Base-by-base conservation (phyloP, 2,888 invertebrate species). In the Rotaria macrura region DNA sequence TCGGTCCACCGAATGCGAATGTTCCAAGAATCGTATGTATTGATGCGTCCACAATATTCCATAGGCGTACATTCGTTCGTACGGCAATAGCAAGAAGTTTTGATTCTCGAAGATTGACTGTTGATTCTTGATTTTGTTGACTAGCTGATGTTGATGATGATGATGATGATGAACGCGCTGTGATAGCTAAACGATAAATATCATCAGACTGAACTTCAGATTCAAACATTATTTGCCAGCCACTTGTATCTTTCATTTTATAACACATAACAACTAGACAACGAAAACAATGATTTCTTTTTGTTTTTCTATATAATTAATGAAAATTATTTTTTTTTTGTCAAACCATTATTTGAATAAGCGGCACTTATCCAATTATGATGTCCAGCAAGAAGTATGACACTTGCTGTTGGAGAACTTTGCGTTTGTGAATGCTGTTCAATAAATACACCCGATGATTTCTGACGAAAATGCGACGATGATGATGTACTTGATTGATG, bases 361-460 rank as follows among this genome's bases (percentile, higher is more conserved):
- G 96, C 97, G 40, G 96, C 96, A 40, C 95, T 96, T 87, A 99
- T 95, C 95, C 97, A 97, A 90, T 97, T 97, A 91, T 97, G 96
- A 92, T 98, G 97, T 7, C 97, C 97, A 65, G 84, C 84, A 38
- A 85, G 65, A 20, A 84, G 83, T 65, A 65, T 85, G 49, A 79
- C 79, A 79, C 79, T n/a, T 43, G 43, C 25, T 25, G 14, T 9
- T 14, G 65, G 20, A 14, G 65, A 14, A 43, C 20, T 79, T 43
- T 23, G 25, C 7, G 34, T 34, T 29, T 34, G 65, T 34, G 34
- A 34, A 65, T 65, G 65, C 25, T 79, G 25, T 10, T 40, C 43
- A 1, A 40, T 40, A 43, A 43, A 40, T 25, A 12, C 40, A 79
- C 10, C 43, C n/a, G n/a, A n/a, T n/a, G 79, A 43, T 40, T 43